These are phyloP conservation scores for Tetramorium alpestre DNA, from an alignment of 1,140 invertebrate species.

Conservation along the genomic window DNA sequence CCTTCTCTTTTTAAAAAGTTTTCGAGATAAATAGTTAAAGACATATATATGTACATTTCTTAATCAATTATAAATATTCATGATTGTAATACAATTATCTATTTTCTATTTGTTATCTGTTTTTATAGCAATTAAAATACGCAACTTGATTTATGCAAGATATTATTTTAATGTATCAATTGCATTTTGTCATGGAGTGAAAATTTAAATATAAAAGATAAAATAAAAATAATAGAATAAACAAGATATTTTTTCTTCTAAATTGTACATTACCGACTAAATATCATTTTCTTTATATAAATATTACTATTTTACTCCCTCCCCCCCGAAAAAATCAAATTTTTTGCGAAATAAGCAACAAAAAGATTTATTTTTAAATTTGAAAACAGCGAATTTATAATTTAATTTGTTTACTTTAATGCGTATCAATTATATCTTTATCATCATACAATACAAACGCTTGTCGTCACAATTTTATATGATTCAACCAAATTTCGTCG, in stretches of 20 bases:
- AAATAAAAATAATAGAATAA: not conserved
- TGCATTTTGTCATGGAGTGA: not conserved
- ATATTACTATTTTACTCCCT: not conserved
- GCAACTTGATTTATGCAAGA: not conserved
- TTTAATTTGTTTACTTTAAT: not conserved
- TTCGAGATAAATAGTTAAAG: not conserved
- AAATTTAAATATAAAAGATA: slow-evolving; percentile 4
- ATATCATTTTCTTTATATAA: not conserved
- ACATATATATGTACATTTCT: not conserved
- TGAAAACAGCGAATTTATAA: not conserved
- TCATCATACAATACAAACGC: not conserved
- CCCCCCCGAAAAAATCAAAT: not conserved
- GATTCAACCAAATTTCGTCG: not conserved
- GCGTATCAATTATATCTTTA: not conserved
- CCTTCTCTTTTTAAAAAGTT: not conserved
- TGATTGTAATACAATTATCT: not conserved
- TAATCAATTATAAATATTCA: slow-evolving; percentile 25
- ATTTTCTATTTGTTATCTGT: not conserved
- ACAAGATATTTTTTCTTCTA: not conserved
- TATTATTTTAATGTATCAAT: not conserved
- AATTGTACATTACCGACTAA: not conserved
- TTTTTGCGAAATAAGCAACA: not conserved
- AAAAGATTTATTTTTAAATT: too few species aligned
- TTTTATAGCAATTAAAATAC: not conserved
- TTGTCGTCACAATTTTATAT: not conserved